A percentile compares a stretch with the other conserved stretches of the same genome.
phyloP scores from a whole-genome alignment of 2,888 invertebrate species.

The Sicus ferrugineus region DNA sequence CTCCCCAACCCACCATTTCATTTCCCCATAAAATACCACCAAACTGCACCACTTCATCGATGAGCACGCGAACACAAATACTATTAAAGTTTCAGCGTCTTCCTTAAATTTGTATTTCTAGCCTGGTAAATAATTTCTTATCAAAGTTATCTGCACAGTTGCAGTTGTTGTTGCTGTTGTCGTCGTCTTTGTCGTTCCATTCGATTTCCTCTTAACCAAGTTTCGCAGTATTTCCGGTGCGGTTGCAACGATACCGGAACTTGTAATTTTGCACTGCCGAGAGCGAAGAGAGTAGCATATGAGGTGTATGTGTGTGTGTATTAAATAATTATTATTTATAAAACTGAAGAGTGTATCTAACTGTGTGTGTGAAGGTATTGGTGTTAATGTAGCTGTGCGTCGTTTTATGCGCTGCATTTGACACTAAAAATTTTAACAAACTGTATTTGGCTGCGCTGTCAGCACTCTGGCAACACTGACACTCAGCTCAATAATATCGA shows the following conservation, averaged over 20 bases:
- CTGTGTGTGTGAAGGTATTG: neutral
- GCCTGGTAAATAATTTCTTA: slow-evolving; percentile 5
- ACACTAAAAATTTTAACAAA: neutral
- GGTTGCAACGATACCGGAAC: slow-evolving; percentile 9
- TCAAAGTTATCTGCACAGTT: neutral
- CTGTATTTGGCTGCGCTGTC: slow-evolving; percentile 15
- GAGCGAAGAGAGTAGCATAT: neutral
- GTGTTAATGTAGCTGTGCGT: neutral
- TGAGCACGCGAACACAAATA: neutral
- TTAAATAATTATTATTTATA: no score
- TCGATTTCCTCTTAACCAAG: slow-evolving; percentile 16
- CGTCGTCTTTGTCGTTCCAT: slow-evolving; percentile 3
- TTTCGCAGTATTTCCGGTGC: slow-evolving; percentile 17
- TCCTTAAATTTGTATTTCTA: slow-evolving; percentile 12
- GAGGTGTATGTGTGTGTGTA: neutral
- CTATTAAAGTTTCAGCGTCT: neutral
- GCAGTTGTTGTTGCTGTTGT: neutral
- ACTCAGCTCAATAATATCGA: slow-evolving; percentile 1
- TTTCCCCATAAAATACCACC: no score
- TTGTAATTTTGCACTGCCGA: neutral
- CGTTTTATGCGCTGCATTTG: slow-evolving; percentile 4
- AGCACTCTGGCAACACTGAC: neutral
- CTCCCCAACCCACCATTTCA: no score
- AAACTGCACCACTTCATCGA: no score
- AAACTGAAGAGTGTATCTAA: no score